phyloP scores from a whole-genome alignment of 2,888 invertebrate species.

The Cotesia congregata region DNA sequence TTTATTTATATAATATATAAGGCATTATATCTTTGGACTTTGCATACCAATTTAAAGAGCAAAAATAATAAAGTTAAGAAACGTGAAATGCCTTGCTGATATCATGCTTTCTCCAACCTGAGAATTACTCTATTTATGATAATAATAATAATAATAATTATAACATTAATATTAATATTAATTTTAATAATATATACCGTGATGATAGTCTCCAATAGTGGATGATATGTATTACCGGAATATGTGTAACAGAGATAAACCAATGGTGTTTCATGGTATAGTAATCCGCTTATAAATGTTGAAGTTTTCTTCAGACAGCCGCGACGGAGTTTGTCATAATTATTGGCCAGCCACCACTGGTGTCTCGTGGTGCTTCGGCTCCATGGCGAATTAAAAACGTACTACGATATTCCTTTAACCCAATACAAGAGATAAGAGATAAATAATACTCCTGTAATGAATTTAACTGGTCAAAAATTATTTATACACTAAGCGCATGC shows the following conservation, averaged over 20 bases:
- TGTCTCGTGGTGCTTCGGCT: not conserved
- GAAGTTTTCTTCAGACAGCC: slow-evolving; percentile 52
- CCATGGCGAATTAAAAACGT: slow-evolving; percentile 37
- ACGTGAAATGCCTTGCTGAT: slow-evolving; percentile 9
- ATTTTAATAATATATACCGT: slow-evolving; percentile 22
- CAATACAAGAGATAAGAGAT: slow-evolving; percentile 1
- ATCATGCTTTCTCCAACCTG: not conserved
- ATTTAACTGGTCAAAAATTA: not conserved
- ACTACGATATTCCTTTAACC: slow-evolving; percentile 9
- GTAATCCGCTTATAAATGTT: slow-evolving; percentile 53
- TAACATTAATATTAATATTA: slow-evolving; percentile 16
- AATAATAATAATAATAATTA: slow-evolving; percentile 12
- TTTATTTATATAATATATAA: slow-evolving; percentile 32
- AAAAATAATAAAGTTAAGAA: slow-evolving; percentile 13
- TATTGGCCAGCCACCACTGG: slow-evolving; percentile 53
- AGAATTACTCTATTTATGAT: slow-evolving; percentile 3
- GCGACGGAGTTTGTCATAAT: slow-evolving; percentile 66
- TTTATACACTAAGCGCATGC: no score
- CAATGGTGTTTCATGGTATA: slow-evolving; percentile 35
- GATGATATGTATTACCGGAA: slow-evolving; percentile 17
- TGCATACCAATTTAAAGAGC: slow-evolving; percentile 36
- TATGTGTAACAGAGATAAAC: slow-evolving; percentile 34
- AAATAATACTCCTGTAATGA: not conserved
- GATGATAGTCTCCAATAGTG: slow-evolving; percentile 17
- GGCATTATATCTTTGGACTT: not conserved